These are phyloP conservation scores for Pedionomus torquatus DNA, from an alignment of 2,113 vertebrate species.

Conservation along the genomic window DNA sequence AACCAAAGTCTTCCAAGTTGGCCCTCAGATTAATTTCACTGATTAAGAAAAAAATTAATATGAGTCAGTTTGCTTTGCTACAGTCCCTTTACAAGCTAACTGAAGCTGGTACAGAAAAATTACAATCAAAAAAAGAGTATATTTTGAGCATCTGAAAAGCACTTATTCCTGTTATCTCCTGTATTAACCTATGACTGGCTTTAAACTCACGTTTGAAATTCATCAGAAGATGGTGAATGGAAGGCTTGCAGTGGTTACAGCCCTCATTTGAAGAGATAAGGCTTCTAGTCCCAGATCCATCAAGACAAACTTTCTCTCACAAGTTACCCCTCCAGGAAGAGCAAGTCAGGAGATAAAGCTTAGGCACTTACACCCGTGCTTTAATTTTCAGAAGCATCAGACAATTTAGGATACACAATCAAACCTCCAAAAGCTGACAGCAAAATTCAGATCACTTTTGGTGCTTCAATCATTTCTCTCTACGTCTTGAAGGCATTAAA, in stretches of 20 bases:
- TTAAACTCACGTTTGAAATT: neutral
- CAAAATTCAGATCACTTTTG: neutral
- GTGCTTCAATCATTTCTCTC: neutral
- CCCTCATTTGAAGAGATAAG: neutral
- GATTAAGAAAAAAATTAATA: conserved; percentile 47
- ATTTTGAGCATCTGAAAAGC: neutral
- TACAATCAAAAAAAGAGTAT: neutral
- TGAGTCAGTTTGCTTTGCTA: conserved; percentile 42
- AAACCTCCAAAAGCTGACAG: neutral
- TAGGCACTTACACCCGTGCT: neutral
- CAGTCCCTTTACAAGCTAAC: neutral
- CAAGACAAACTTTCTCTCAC: neutral
- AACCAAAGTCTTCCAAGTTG: conserved; percentile 51
- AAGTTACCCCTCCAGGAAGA: neutral
- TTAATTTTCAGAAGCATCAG: neutral
- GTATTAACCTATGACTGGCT: neutral
- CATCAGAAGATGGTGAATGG: neutral
- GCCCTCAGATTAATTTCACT: conserved; percentile 49
- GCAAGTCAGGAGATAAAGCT: neutral
- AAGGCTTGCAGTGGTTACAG: neutral
- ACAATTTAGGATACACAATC: neutral
- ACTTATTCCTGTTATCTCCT: neutral
- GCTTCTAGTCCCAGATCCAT: neutral
- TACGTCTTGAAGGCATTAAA: neutral
- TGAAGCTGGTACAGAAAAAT: neutral